Percentiles rank a stretch among this genome's conserved stretches.
Evolutionary conservation across 1,140 invertebrate species (phyloP).

Genomic region (Drosophila pseudoobscura): DNA sequence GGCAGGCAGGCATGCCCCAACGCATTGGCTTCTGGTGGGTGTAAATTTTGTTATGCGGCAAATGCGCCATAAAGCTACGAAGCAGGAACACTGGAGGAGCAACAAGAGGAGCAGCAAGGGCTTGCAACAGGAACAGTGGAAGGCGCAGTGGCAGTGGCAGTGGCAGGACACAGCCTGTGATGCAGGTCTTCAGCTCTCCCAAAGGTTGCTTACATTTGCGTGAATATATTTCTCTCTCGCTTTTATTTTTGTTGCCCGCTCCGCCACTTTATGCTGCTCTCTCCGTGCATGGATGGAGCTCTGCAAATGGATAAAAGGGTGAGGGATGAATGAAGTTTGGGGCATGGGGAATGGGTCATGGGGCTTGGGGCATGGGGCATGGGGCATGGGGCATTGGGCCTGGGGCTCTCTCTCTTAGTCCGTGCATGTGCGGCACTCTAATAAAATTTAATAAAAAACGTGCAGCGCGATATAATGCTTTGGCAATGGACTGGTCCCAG

Average conservation of each 20-base stretch:
- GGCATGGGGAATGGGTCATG: too few species aligned
- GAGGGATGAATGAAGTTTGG: too few species aligned
- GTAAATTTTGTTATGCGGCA: slow-evolving; percentile 78
- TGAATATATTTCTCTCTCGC: slow-evolving; percentile 38
- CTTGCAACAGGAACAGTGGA: neutral
- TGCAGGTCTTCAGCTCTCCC: slow-evolving; percentile 40
- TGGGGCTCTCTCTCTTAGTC: slow-evolving; percentile 25
- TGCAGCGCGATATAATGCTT: slow-evolving; percentile 74
- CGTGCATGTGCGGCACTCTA: slow-evolving; percentile 71
- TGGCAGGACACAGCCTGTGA: slow-evolving; percentile 4
- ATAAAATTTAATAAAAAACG: slow-evolving; percentile 81
- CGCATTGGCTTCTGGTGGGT: slow-evolving; percentile 55
- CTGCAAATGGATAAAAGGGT: slow-evolving; percentile 24
- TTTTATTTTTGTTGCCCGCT: slow-evolving; percentile 7
- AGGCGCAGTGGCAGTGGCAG: slow-evolving; percentile 1
- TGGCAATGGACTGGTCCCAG: slow-evolving; percentile 52
- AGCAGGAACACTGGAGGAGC: slow-evolving; percentile 21
- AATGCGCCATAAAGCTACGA: slow-evolving; percentile 71
- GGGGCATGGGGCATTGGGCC: slow-evolving; percentile 1
- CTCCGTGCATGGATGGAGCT: neutral
- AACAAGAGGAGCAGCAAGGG: neutral
- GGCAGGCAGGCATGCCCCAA: slow-evolving; percentile 25
- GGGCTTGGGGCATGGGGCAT: slow-evolving; percentile 13
- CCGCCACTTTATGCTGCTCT: neutral
- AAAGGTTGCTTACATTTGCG: slow-evolving; percentile 57